Evolutionary conservation across 35 echinoderm and acorn worm genomes (phyloP).

Genomic region (Anneissia japonica): DNA sequence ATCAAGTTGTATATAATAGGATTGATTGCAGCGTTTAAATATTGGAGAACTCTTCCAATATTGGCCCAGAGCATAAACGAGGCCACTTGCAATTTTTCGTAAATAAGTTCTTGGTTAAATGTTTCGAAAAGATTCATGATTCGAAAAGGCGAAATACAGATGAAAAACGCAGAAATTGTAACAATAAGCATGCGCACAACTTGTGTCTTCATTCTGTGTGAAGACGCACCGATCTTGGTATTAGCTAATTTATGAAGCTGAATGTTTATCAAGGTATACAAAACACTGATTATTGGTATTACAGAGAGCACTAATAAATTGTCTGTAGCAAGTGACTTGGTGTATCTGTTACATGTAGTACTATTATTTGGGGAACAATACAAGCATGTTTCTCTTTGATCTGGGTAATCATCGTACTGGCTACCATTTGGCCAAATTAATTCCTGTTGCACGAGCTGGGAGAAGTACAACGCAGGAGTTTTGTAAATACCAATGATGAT

Average conservation of each 20-base stretch:
- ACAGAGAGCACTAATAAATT: constrained; percentile 75
- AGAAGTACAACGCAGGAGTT: not conserved
- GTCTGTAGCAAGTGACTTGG: constrained; percentile 24
- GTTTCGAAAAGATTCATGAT: constrained; percentile 81
- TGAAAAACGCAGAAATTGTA: constrained; percentile 74
- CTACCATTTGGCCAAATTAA: not conserved
- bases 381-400: not conserved
- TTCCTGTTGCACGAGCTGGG: not conserved
- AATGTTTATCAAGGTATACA: constrained; percentile 71
- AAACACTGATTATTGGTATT: constrained; percentile 71
- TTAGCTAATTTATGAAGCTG: constrained; percentile 67
- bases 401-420: not conserved
- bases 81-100: constrained; percentile 19
- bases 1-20: constrained; percentile 95
- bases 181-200: constrained; percentile 96
- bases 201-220: constrained; percentile 80
- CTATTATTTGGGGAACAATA: not conserved
- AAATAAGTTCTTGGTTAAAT: not conserved
- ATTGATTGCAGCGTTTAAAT: constrained; percentile 88
- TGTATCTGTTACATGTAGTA: not conserved
- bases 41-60: constrained; percentile 71
- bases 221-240: constrained; percentile 39
- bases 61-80: constrained; percentile 57
- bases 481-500: constrained; percentile 6
- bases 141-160: constrained; percentile 92